phyloP scores from a whole-genome alignment of 2,888 invertebrate species.

The Cheilosia urbana region DNA sequence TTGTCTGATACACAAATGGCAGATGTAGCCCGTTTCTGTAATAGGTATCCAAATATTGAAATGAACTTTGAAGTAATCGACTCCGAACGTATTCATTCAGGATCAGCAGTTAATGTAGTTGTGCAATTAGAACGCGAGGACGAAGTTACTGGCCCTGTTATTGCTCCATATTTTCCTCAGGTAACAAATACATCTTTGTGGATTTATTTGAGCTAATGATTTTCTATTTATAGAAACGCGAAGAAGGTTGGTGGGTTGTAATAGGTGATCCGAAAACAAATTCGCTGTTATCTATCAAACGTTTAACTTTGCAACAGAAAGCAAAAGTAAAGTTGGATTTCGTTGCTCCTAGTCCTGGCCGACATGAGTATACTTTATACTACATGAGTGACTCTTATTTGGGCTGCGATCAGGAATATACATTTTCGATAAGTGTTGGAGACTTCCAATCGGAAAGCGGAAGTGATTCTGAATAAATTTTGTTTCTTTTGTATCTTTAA shows the following conservation, averaged over 20 bases:
- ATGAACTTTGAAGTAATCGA: conserved; percentile 95
- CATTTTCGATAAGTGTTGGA: conserved; percentile 93
- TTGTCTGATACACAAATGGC: conserved; percentile 95
- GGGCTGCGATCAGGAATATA: conserved; percentile 99
- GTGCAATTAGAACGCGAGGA: conserved; percentile 98
- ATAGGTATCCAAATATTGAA: conserved; percentile 99
- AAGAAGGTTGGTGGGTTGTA: conserved; percentile 99
- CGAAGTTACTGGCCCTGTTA: conserved; percentile 97
- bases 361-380: conserved; percentile 96
- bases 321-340: conserved; percentile 91
- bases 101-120: conserved; percentile 94
- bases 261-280: conserved; percentile 98
- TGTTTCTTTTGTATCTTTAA: background rate
- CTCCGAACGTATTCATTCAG: conserved; percentile 90
- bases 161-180: conserved; percentile 99
- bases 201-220: background rate
- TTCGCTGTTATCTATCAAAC: conserved; percentile 97
- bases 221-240: conserved; percentile 88
- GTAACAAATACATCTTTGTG: conserved; percentile 83
- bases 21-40: conserved; percentile 99
- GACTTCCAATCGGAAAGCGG: conserved; percentile 88
- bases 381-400: conserved; percentile 99
- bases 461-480: conserved; percentile 85
- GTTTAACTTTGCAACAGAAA: conserved; percentile 96
- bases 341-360: conserved; percentile 94